These are phyloP conservation scores for Hyposoter dolosus DNA, from an alignment of 2,888 invertebrate species.

Conservation along the genomic window DNA sequence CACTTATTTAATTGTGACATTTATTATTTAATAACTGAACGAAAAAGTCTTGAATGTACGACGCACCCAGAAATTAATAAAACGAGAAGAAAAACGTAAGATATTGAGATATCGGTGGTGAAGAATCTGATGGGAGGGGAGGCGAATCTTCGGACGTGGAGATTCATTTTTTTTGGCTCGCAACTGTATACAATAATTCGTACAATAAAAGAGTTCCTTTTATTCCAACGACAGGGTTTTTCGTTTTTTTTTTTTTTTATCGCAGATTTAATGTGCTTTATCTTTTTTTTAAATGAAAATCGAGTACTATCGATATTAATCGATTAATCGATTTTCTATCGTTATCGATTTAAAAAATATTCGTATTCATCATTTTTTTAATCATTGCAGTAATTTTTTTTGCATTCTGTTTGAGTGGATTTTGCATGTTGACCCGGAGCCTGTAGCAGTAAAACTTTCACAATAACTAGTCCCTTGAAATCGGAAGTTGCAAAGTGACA, in stretches of 20 bases:
- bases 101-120: slow-evolving; percentile 3
- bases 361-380: too few relatives aligned
- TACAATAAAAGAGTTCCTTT: slow-evolving; percentile 84
- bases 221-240: slow-evolving; percentile 68
- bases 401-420: too few relatives aligned
- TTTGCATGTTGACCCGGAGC: too few relatives aligned
- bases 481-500: slow-evolving; percentile 18
- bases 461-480: neutral
- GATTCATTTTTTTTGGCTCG: slow-evolving; percentile 58
- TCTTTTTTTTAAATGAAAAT: slow-evolving; percentile 30
- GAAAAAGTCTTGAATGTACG: slow-evolving; percentile 41
- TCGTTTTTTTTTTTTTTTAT: slow-evolving; percentile 1
- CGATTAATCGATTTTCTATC: too few relatives aligned
- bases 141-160: slow-evolving; percentile 18
- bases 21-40: slow-evolving; percentile 75
- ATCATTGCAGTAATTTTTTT: too few relatives aligned
- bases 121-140: slow-evolving; percentile 10
- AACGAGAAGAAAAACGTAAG: slow-evolving; percentile 21
- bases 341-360: too few relatives aligned
- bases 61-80: slow-evolving; percentile 1
- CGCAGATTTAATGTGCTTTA: slow-evolving; percentile 35
- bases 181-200: slow-evolving; percentile 77
- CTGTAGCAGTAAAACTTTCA: neutral
- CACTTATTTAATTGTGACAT: slow-evolving; percentile 79
- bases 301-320: neutral